A percentile compares a stretch with the other conserved stretches of the same genome.
Evolutionary conservation across 2,113 vertebrate genomes (phyloP).

Genomic region (Cyprinus carpio): DNA sequence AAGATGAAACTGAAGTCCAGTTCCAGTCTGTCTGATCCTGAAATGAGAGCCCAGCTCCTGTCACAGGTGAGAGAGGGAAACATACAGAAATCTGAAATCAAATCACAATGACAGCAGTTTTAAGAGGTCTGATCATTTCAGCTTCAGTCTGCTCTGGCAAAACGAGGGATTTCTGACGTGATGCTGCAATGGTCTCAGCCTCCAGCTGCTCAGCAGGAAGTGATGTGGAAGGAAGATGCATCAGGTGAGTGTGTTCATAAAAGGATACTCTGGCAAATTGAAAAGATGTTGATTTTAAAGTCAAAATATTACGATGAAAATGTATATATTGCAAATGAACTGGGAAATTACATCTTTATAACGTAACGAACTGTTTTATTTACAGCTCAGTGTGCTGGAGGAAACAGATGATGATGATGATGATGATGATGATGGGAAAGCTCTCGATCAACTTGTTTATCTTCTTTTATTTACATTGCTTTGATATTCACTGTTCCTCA

Average conservation of each 20-base stretch:
- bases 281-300: neutral
- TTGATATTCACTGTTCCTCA: too few relatives aligned
- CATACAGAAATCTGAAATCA: neutral
- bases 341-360: neutral
- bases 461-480: too few relatives aligned
- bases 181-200: neutral
- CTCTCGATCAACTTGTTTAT: too few relatives aligned
- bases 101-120: neutral
- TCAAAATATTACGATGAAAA: neutral
- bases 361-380: neutral
- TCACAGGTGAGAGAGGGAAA: neutral
- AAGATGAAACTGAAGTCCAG: slow-evolving; percentile 4
- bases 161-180: neutral
- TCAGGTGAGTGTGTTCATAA: neutral
- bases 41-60: neutral
- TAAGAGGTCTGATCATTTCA: neutral
- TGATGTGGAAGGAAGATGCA: neutral
- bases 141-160: neutral
- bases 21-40: neutral
- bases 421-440: neutral
- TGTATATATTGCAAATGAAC: neutral
- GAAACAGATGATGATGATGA: neutral
- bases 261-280: neutral
- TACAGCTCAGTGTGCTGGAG: neutral
- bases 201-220: neutral